Evolutionary conservation across 1,140 invertebrate genomes (phyloP).

Genomic region (Drosophila obscura): DNA sequence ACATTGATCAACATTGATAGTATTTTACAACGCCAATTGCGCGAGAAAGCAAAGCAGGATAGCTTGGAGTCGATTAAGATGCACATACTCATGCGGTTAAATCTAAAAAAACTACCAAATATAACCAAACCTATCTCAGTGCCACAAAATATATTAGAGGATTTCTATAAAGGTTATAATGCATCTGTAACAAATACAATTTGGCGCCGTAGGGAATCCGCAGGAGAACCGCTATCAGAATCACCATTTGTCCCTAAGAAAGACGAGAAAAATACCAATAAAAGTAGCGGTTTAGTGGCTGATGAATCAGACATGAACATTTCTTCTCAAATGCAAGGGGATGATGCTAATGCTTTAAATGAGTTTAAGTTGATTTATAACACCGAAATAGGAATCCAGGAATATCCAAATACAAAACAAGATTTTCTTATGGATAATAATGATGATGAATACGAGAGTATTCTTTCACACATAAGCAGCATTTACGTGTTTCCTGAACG

Average conservation of each 20-base stretch:
- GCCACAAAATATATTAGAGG: slow-evolving; percentile 69
- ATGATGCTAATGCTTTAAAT: slow-evolving; percentile 52
- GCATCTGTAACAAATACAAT: slow-evolving; percentile 17
- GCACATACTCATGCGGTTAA: slow-evolving; percentile 73
- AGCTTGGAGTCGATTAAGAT: slow-evolving; percentile 78
- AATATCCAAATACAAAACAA: slow-evolving; percentile 2
- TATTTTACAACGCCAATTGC: slow-evolving; percentile 60
- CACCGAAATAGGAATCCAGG: slow-evolving; percentile 1
- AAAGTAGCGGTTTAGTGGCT: not conserved
- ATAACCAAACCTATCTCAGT: slow-evolving; percentile 70
- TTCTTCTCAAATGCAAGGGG: slow-evolving; percentile 59
- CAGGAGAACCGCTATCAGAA: not conserved
- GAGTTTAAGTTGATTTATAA: slow-evolving; percentile 18
- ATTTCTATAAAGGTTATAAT: slow-evolving; percentile 71
- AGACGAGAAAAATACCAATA: slow-evolving; percentile 3
- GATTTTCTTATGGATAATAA: slow-evolving; percentile 11
- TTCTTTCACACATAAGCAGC: slow-evolving; percentile 69
- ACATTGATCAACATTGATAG: slow-evolving; percentile 55
- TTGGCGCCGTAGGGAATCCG: slow-evolving; percentile 1
- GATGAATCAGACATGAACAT: slow-evolving; percentile 10
- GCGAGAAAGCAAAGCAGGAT: slow-evolving; percentile 72
- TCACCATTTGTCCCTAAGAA: not conserved
- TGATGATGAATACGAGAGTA: slow-evolving; percentile 52
- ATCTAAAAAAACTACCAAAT: slow-evolving; percentile 69
- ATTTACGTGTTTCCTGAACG: slow-evolving; percentile 75